These are phyloP conservation scores for Dasysyrphus albostriatus DNA, from an alignment of 2,888 invertebrate species.

Conservation along the genomic window DNA sequence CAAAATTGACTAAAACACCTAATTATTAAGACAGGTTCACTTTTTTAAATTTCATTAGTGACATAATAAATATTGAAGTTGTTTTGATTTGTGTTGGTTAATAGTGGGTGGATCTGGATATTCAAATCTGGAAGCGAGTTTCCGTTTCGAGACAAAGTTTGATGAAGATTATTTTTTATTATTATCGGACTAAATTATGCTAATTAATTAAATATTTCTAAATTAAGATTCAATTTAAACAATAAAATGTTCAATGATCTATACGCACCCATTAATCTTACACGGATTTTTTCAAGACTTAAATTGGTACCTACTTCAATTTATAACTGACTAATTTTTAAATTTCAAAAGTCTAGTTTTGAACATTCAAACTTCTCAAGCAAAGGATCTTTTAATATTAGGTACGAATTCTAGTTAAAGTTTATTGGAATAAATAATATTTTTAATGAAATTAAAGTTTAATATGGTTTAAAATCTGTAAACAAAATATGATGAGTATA, in stretches of 20 bases:
- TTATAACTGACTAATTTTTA: too few relatives aligned
- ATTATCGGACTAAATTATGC: not conserved
- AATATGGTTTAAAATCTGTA: too few relatives aligned
- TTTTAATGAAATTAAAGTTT: too few relatives aligned
- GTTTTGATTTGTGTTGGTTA: not conserved
- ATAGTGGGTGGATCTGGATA: constrained; percentile 20
- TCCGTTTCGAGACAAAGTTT: not conserved
- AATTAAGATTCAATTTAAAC: not conserved
- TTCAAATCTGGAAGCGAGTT: not conserved
- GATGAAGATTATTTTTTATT: not conserved
- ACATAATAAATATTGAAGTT: not conserved
- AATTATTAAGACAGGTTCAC: constrained; percentile 11
- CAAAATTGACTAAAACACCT: not conserved
- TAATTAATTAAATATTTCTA: not conserved
- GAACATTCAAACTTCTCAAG: too few relatives aligned
- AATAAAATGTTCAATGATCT: not conserved
- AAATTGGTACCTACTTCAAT: too few relatives aligned
- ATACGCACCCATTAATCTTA: not conserved
- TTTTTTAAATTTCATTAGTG: not conserved
- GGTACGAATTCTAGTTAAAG: too few relatives aligned
- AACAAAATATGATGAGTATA: too few relatives aligned
- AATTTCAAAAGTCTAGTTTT: too few relatives aligned
- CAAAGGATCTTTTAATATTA: too few relatives aligned
- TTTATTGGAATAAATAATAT: too few relatives aligned
- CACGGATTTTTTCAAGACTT: not conserved